Evolutionary conservation across 2,888 invertebrate species (phyloP), one percentile per base, ranked within the genome.

Genomic region (Polyploca ridens): DNA sequence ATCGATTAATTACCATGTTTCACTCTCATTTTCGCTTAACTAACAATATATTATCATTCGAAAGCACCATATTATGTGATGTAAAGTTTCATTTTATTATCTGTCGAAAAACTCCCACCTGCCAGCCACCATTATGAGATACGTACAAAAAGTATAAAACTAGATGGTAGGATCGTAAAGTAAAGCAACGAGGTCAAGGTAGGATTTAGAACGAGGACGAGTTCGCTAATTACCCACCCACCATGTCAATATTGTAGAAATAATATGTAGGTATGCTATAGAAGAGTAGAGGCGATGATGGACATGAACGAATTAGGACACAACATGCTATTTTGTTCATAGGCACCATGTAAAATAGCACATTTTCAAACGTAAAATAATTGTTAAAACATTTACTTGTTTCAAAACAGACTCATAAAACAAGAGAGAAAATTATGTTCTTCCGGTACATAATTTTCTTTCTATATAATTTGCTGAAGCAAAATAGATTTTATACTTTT

Each of bases 181-280:
- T 74, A 81, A 74, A 69, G 75, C 81, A 91, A 88, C 87, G 88
- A 88, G 92, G 93, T 92, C 93, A 93, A 92, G 93, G 92, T 90
- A 82, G 76, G 76, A 85, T 86, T 84, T 86, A 86, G 86, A 92
- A 90, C 87, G 90, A 88, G 91, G 88, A 87, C 91, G 82, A 77
- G 76, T 78, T 76, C 73, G 82, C 88, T 93, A 93, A 93, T 92
- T 93, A 90, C 88, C 41, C 77, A 82, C 82, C 82, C 81, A 86
- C 83, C 80, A 80, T 77, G 81, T 84, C 83, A 81, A 86, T 77
- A 75, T 75, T 75, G 70, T 75, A 70, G 64, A 64, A 49, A 66
- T 82, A 80, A 78, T 78, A 78, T 77, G 78, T 78, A 44, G 44
- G 44, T 54, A 75, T 79, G 76, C 79, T 76, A 81, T 76, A 76